Percentiles rank a stretch among this genome's conserved stretches.
phyloP scores from a whole-genome alignment of 2,888 invertebrate species.

The Apoderus coryli region DNA sequence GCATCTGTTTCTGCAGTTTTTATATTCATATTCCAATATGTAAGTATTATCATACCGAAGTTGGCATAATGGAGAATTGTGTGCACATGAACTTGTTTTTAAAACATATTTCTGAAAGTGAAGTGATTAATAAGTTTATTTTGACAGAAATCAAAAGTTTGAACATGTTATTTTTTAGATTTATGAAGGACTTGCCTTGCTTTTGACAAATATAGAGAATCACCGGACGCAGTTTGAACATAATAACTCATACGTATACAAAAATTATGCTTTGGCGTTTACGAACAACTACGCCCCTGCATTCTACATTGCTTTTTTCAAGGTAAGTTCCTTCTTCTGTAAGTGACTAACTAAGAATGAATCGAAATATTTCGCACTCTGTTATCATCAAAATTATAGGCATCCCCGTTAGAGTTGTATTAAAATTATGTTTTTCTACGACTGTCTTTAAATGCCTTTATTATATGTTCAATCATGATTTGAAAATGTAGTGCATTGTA shows the following conservation, averaged over 20 bases:
- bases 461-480: too few species aligned
- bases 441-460: too few species aligned
- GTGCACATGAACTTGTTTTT: slow-evolving; percentile 2
- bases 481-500: too few species aligned
- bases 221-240: slow-evolving; percentile 28
- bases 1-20: slow-evolving; percentile 21
- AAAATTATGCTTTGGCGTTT: slow-evolving; percentile 28
- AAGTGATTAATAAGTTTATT: slow-evolving; percentile 3
- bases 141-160: neutral
- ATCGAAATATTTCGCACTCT: too few species aligned
- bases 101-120: too few species aligned
- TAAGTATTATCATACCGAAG: slow-evolving; percentile 16
- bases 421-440: too few species aligned
- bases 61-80: slow-evolving; percentile 5
- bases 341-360: too few species aligned
- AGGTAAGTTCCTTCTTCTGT: too few species aligned
- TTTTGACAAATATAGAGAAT: slow-evolving; percentile 29
- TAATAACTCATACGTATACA: slow-evolving; percentile 28
- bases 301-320: slow-evolving; percentile 29
- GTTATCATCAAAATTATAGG: too few species aligned
- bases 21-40: slow-evolving; percentile 23
- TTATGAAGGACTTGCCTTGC: slow-evolving; percentile 23
- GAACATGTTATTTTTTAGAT: slow-evolving; percentile 20
- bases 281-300: slow-evolving; percentile 28
- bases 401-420: too few species aligned